Evolutionary conservation across 2,797 vertebrate genomes (phyloP).

Genomic region (Delichon dasypus): DNA sequence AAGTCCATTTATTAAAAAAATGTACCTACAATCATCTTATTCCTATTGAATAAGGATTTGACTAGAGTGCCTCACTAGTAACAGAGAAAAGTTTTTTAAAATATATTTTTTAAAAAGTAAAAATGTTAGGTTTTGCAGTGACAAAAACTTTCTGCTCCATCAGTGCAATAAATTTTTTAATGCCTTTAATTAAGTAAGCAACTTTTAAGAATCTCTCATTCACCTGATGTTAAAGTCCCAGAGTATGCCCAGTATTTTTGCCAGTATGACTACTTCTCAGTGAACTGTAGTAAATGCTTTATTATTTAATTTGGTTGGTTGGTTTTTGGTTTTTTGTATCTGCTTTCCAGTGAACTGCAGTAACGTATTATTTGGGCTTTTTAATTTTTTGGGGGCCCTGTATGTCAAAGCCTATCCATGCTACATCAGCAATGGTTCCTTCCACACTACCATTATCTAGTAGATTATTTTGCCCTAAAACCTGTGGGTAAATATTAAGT

Average conservation of each 20-base stretch:
- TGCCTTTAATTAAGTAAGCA: neutral
- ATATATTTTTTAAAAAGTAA: neutral
- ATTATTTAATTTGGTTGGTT: neutral
- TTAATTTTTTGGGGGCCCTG: neutral
- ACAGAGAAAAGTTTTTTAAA: fast-evolving
- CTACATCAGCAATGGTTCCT: neutral
- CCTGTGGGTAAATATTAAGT: neutral
- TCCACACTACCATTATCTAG: neutral
- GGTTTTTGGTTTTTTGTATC: neutral
- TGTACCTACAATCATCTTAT: neutral
- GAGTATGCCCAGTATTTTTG: neutral
- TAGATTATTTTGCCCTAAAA: neutral
- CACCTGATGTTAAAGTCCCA: neutral
- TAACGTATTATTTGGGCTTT: neutral
- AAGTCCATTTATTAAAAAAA: neutral
- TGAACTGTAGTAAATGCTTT: neutral
- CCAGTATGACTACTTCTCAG: neutral
- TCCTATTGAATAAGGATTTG: neutral
- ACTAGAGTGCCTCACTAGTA: neutral
- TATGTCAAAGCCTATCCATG: neutral
- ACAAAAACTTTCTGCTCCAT: neutral
- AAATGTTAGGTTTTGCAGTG: neutral
- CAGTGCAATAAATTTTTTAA: neutral
- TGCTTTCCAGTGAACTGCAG: neutral
- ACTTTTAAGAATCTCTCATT: neutral